Base-by-base conservation (phyloP, 53 echinoderm and acorn worm species). In the Stichopus horrens region DNA sequence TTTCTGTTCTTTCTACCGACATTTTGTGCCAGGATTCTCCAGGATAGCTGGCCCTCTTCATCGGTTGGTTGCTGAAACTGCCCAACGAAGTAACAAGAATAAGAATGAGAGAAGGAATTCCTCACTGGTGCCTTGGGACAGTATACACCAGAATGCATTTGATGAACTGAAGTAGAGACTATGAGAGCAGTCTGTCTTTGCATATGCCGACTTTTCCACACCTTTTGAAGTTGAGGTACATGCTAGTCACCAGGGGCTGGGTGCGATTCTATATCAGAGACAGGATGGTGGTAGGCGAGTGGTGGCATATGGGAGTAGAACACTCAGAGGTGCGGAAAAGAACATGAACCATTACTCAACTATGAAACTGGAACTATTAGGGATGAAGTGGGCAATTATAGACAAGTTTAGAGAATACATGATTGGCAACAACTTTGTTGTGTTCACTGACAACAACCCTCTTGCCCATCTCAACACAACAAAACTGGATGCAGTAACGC, bases 261-360 rank as follows among this genome's bases (percentile, higher is more conserved):
- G 94, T n/a, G 90, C 92, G 11, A 88, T 92, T 14, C 71, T 94
- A 5, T 94, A 83, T 21, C 92, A 94, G 71, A 19, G 86, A 8
- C 76, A 83, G 37, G 86, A 88, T 21, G 87, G 86, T 8, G 23
- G 8, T 8, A 14, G 76, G 8, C 11, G 21, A 20, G 21, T 76
- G 20, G 20, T 76, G 8, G 11, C 11, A 10, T 92, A 92, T 83
- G 90, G 88, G 6, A 92, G 92, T 55, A 56, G 92, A 88, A 57
- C 54, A 9, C 83, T 92, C 5, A 71, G 87, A 19, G 54, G 55
- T 22, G 37, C 13, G 55, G 92, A 92, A 51, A 21, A 74, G 16
- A 89, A 86, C 55, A 93, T 93, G 93, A 8, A 89, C 19, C 79
- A 87, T 6, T 93, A 93, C 76, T 68, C 51, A 23, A 89, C 86